These are phyloP conservation scores for Dynastes hyllus DNA, from an alignment of 2,888 invertebrate species.

Conservation along the genomic window DNA sequence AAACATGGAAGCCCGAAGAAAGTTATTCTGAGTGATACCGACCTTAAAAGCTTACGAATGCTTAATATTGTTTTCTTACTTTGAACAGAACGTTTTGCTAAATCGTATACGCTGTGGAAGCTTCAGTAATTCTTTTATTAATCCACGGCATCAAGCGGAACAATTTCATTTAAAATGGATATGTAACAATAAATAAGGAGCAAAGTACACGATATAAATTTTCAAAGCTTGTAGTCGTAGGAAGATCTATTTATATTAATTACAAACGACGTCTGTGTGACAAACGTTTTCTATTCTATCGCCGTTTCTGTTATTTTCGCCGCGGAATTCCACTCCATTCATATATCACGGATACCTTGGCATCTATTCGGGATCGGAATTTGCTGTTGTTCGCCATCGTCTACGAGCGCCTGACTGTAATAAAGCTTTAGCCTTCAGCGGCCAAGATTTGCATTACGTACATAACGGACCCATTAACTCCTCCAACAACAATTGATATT, in stretches of 20 bases:
- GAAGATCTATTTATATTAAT: conserved; percentile 32
- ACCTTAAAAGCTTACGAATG: too few species aligned
- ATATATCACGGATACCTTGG: conserved; percentile 50
- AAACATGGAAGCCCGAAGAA: too few species aligned
- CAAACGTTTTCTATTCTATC: conserved; percentile 36
- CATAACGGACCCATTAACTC: conserved; percentile 44
- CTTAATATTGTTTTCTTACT: too few species aligned
- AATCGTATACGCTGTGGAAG: too few species aligned
- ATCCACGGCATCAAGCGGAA: too few species aligned
- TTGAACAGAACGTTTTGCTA: too few species aligned
- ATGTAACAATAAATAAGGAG: not conserved
- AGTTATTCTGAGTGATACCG: too few species aligned
- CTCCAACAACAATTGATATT: conserved; percentile 48
- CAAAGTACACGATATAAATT: not conserved
- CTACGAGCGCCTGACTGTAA: conserved; percentile 41
- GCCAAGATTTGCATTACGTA: conserved; percentile 48
- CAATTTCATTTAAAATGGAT: too few species aligned
- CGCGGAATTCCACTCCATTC: conserved; percentile 48
- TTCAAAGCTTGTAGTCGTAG: not conserved
- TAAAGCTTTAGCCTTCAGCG: conserved; percentile 46
- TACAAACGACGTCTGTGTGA: conserved; percentile 8
- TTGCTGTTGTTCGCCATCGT: conserved; percentile 47
- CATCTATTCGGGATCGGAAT: conserved; percentile 49
- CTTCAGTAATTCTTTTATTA: too few species aligned
- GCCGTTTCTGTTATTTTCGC: conserved; percentile 44